Percentiles rank a stretch among this genome's conserved stretches.
Conservation (phyloP, 2,113 vertebrate species). For the Cichladusa arquata region DNA sequence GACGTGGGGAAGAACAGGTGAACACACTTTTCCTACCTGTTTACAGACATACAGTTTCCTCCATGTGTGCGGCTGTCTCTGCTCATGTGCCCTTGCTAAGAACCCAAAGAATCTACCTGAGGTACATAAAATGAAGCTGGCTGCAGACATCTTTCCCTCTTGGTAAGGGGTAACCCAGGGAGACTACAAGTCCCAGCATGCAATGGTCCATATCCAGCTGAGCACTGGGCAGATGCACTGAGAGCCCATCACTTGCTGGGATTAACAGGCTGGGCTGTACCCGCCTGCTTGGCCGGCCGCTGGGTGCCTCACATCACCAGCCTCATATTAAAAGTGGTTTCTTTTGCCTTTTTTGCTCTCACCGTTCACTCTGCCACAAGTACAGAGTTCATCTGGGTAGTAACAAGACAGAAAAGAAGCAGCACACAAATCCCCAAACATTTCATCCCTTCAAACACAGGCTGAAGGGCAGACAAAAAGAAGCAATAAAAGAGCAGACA, state of each 20-base stretch:
- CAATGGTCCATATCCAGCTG: not conserved
- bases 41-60: not conserved
- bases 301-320: not conserved
- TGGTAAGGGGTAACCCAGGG: not conserved
- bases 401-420: not conserved
- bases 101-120: not conserved
- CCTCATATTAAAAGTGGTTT: not conserved
- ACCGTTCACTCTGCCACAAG: not conserved
- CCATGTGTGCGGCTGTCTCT: fast-evolving
- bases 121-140: not conserved
- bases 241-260: conserved; percentile 54
- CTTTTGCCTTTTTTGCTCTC: not conserved
- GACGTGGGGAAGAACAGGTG: not conserved
- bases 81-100: not conserved
- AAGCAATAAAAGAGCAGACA: not conserved
- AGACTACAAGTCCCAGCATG: conserved; percentile 69
- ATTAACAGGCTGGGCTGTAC: conserved; percentile 33
- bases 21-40: not conserved
- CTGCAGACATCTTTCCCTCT: not conserved
- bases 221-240: not conserved
- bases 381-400: not conserved
- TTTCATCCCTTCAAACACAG: not conserved
- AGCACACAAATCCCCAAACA: not conserved
- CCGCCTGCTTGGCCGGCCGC: not conserved
- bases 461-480: not conserved